Evolutionary conservation across 2,888 invertebrate genomes (phyloP).

Genomic region (Agrilus cyanescens): DNA sequence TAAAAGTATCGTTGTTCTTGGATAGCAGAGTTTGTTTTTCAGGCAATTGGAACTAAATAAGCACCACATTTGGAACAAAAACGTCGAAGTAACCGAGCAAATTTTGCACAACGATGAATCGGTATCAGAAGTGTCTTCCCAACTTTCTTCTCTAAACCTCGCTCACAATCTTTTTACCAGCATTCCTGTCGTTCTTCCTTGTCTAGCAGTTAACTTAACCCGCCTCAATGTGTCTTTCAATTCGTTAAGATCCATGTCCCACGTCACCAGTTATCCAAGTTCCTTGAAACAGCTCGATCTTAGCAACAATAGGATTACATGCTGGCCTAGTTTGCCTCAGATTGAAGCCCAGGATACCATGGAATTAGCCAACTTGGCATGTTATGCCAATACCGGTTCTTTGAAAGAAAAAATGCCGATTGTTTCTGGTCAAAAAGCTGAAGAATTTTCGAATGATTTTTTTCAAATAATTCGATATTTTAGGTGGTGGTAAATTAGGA

Average conservation of each 20-base stretch:
- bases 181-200: conserved; percentile 81
- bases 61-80: conserved; percentile 65
- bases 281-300: conserved; percentile 84
- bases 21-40: conserved; percentile 7
- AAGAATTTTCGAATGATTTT: no score
- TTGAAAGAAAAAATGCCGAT: conserved; percentile 29
- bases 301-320: conserved; percentile 81
- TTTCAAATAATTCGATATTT: no score
- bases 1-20: background rate
- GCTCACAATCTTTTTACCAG: conserved; percentile 83
- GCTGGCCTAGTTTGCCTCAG: conserved; percentile 80
- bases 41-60: conserved; percentile 55
- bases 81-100: conserved; percentile 54
- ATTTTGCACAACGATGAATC: conserved; percentile 46
- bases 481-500: conserved; percentile 39
- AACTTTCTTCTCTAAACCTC: conserved; percentile 67
- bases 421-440: conserved; percentile 24
- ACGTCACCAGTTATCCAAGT: conserved; percentile 81
- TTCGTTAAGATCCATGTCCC: conserved; percentile 66
- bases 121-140: conserved; percentile 47
- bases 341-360: conserved; percentile 46
- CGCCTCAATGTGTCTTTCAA: conserved; percentile 88
- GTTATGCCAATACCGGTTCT: conserved; percentile 38
- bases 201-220: conserved; percentile 76
- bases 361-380: conserved; percentile 57